A percentile compares a stretch with the other conserved stretches of the same genome.
phyloP scores from a whole-genome alignment of 2,888 invertebrate genomes.

The Argynnis bischoffii region DNA sequence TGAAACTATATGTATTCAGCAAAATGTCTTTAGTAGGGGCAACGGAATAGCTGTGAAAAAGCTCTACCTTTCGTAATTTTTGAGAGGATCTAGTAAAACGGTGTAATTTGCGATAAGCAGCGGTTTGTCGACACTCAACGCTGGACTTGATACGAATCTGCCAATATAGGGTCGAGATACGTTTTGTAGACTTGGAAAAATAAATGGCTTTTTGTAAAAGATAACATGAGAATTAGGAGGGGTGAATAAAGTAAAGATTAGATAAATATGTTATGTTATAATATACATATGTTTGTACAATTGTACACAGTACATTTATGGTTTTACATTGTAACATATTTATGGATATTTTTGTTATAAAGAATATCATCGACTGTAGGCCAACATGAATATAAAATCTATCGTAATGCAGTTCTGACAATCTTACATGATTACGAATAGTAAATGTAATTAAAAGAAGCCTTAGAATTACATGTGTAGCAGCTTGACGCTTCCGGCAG shows the following conservation, averaged over 20 bases:
- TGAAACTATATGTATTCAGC: neutral
- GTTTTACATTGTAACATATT: no score
- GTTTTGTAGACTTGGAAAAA: slow-evolving; percentile 44
- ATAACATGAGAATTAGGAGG: slow-evolving; percentile 43
- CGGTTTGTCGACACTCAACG: slow-evolving; percentile 55
- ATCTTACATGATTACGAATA: neutral
- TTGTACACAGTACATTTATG: no score
- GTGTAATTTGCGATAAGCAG: slow-evolving; percentile 75
- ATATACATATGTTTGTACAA: no score
- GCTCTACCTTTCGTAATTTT: slow-evolving; percentile 62
- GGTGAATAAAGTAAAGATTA: slow-evolving; percentile 40
- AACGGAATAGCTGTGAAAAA: slow-evolving; percentile 25
- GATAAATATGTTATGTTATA: neutral
- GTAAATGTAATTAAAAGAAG: slow-evolving; percentile 20
- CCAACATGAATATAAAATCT: no score
- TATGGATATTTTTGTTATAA: no score
- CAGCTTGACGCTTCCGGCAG: slow-evolving; percentile 45
- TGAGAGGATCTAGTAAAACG: slow-evolving; percentile 66
- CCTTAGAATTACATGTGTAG: slow-evolving; percentile 21
- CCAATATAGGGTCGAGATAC: slow-evolving; percentile 51
- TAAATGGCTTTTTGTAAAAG: slow-evolving; percentile 44
- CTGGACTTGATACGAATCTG: slow-evolving; percentile 64
- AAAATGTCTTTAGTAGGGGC: slow-evolving; percentile 23
- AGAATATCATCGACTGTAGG: no score
- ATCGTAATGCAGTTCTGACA: no score